A percentile compares a stretch with the other conserved stretches of the same genome.
Conservation (phyloP, 2,888 invertebrate genomes). For the Drosophila mulleri region DNA sequence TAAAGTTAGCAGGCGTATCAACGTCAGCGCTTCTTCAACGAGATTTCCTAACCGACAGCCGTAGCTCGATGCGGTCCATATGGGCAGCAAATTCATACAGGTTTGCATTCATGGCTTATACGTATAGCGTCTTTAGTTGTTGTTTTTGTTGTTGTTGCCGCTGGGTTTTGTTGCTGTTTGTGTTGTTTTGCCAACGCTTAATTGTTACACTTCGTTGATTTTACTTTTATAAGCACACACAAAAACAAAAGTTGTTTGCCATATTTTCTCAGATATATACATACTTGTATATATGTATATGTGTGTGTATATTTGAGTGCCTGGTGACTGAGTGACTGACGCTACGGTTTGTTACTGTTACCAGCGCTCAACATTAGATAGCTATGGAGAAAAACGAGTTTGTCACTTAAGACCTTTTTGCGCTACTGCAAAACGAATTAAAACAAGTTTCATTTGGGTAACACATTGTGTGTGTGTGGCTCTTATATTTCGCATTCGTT, state of each 20-base stretch:
- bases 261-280: constrained; percentile 64
- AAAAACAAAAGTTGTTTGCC: constrained; percentile 77
- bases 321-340: constrained; percentile 47
- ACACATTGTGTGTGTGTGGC: constrained; percentile 50
- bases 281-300: constrained; percentile 20
- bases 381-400: constrained; percentile 61
- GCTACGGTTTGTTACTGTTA: constrained; percentile 43
- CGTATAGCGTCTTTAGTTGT: constrained; percentile 7
- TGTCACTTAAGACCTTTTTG: constrained; percentile 75
- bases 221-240: constrained; percentile 75
- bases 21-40: constrained; percentile 64
- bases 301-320: constrained; percentile 24
- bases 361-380: constrained; percentile 57
- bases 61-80: constrained; percentile 60
- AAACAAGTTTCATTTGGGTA: constrained; percentile 67
- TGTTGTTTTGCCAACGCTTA: constrained; percentile 71
- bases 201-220: constrained; percentile 81
- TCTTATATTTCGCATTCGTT: constrained; percentile 33
- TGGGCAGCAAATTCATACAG: constrained; percentile 56
- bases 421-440: constrained; percentile 71
- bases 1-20: constrained; percentile 71
- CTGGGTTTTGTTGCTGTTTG: not conserved
- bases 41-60: constrained; percentile 62
- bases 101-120: constrained; percentile 32
- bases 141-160: constrained; percentile 15